These are phyloP conservation scores for Sinocyclocheilus anophthalmus DNA, from an alignment of 2,113 vertebrate species.

Conservation along the genomic window DNA sequence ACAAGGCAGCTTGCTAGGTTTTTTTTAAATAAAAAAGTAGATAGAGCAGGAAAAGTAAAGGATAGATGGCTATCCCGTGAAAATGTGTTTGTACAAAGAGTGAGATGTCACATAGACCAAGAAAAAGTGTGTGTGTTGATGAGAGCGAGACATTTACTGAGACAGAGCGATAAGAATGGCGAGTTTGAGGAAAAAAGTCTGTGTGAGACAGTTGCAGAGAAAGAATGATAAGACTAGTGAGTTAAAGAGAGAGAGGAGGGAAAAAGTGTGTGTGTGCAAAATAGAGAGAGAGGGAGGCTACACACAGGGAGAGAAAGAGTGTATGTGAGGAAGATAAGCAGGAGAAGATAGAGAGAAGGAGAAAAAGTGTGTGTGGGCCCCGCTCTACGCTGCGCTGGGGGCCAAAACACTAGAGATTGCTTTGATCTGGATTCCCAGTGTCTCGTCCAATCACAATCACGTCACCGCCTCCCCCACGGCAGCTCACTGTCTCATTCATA, in stretches of 20 bases:
- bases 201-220: constrained; percentile 28
- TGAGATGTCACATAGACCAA: constrained; percentile 45
- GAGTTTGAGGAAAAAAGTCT: constrained; percentile 53
- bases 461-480: constrained; percentile 77
- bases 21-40: neutral
- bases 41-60: neutral
- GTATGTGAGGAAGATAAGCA: constrained; percentile 36
- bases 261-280: neutral
- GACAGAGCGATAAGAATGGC: constrained; percentile 28
- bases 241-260: constrained; percentile 58
- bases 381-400: constrained; percentile 74
- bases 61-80: neutral
- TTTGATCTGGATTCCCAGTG: constrained; percentile 82
- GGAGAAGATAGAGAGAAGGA: constrained; percentile 10
- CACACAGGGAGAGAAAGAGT: constrained; percentile 7
- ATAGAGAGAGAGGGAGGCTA: constrained; percentile 56
- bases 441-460: constrained; percentile 84
- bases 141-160: constrained; percentile 48
- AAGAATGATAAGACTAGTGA: constrained; percentile 63
- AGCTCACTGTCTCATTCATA: constrained; percentile 74
- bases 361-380: constrained; percentile 68
- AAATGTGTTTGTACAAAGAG: constrained; percentile 51
- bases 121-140: constrained; percentile 16
- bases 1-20: neutral
- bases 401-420: constrained; percentile 83